phyloP scores from a whole-genome alignment of 2,797 vertebrate species.

The Cheirogaleus major region DNA sequence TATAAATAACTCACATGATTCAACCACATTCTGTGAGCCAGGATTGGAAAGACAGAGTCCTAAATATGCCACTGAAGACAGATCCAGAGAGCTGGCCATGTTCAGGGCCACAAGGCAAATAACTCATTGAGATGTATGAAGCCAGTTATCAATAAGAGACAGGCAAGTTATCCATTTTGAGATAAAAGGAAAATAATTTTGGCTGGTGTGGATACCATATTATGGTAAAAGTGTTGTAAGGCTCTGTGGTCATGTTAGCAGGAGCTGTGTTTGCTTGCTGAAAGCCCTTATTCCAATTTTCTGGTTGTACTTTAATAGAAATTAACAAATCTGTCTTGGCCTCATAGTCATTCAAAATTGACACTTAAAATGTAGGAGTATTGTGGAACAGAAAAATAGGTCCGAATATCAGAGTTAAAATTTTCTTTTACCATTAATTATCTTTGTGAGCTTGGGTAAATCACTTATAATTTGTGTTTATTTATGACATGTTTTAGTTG shows the following conservation, averaged over 20 bases:
- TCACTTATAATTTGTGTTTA: background rate
- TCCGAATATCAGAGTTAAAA: conserved; percentile 9
- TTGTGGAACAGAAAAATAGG: background rate
- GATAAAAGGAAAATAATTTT: background rate
- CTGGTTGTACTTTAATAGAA: background rate
- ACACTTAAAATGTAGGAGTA: background rate
- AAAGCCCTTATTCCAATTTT: background rate
- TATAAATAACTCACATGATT: background rate
- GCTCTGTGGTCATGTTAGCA: background rate
- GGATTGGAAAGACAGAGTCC: background rate
- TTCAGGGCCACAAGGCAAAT: background rate
- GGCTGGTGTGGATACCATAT: background rate
- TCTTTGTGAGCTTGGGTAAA: background rate
- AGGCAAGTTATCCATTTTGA: background rate
- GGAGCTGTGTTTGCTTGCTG: background rate
- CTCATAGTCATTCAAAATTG: background rate
- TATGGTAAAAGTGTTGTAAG: background rate
- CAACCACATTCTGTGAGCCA: background rate
- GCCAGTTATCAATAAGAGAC: background rate
- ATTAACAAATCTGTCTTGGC: background rate
- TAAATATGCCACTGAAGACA: background rate
- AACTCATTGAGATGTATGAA: background rate
- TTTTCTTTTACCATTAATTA: background rate
- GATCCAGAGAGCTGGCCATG: background rate
- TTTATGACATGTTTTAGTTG: background rate